Evolutionary conservation across 2,113 vertebrate genomes (phyloP).

Genomic region (Ginglymostoma cirratum): DNA sequence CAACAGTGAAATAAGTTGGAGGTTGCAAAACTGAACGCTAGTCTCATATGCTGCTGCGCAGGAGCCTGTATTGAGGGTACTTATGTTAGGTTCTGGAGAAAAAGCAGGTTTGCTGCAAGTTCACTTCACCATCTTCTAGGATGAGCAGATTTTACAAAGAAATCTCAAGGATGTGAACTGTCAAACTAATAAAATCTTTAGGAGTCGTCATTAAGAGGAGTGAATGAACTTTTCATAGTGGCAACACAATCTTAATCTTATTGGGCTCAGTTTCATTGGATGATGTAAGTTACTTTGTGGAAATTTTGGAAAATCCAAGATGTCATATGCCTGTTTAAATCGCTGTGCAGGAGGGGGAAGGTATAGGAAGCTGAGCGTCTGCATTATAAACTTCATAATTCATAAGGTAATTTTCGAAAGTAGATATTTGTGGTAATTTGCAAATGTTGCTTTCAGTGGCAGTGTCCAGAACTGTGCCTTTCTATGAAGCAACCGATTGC

Average conservation of each 20-base stretch:
- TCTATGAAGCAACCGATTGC: background rate
- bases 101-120: background rate
- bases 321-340: background rate
- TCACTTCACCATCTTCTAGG: background rate
- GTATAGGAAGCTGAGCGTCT: background rate
- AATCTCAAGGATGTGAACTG: background rate
- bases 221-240: background rate
- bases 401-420: background rate
- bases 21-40: background rate
- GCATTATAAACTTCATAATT: background rate
- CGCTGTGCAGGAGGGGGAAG: background rate
- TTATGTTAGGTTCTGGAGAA: background rate
- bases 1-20: background rate
- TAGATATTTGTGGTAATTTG: background rate
- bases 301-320: background rate
- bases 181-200: background rate
- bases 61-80: background rate
- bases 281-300: background rate
- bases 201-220: background rate
- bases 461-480: background rate
- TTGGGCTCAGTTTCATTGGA: background rate
- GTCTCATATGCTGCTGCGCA: background rate
- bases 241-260: background rate
- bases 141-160: background rate
- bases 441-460: background rate